Percentiles rank a stretch among this genome's conserved stretches.
These are phyloP conservation scores for Ormyrus pomaceus DNA, from an alignment of 2,888 invertebrate genomes.

Conservation along the genomic window DNA sequence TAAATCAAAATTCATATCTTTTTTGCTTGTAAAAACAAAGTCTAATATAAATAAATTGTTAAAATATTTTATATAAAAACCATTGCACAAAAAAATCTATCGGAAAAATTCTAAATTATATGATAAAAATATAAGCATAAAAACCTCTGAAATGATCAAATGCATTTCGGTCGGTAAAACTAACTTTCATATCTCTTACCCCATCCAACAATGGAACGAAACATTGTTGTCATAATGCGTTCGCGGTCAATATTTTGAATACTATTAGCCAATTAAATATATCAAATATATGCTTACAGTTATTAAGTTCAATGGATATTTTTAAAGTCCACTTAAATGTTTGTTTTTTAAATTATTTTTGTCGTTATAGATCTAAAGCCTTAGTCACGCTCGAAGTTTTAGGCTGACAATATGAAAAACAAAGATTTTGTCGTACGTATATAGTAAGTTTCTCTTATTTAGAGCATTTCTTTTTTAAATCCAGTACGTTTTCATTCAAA, in stretches of 20 bases:
- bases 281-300: too few species aligned
- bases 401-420: too few species aligned
- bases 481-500: background rate
- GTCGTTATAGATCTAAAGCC: too few species aligned
- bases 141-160: background rate
- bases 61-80: too few species aligned
- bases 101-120: too few species aligned
- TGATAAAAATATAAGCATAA: too few species aligned
- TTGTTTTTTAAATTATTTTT: constrained; percentile 11
- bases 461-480: constrained; percentile 19
- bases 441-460: background rate
- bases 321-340: background rate
- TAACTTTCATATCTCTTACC: background rate
- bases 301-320: too few species aligned
- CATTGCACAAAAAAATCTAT: too few species aligned
- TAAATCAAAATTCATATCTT: background rate
- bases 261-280: too few species aligned
- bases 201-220: background rate
- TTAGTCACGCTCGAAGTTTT: too few species aligned
- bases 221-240: background rate
- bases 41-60: background rate
- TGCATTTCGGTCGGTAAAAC: background rate
- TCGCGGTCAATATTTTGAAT: too few species aligned
- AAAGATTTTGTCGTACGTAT: background rate
- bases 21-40: constrained; percentile 1